Conservation (phyloP, 2,888 invertebrate genomes). For the Mythimna impura region DNA sequence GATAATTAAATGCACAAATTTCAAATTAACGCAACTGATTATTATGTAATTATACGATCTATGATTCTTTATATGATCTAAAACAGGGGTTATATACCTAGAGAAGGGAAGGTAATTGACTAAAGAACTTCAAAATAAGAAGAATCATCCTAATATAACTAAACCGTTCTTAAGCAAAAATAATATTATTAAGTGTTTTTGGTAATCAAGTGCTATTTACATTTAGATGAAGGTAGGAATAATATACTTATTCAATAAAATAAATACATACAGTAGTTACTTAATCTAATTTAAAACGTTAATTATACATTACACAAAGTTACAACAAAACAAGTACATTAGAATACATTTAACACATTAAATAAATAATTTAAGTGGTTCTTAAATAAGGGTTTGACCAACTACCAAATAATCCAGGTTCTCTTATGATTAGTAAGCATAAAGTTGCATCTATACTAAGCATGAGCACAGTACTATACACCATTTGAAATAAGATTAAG, state of each 20-base stretch:
- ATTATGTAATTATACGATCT: neutral
- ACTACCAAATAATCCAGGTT: conserved; percentile 34
- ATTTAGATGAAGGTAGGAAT: conserved; percentile 44
- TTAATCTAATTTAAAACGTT: conserved; percentile 55
- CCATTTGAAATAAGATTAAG: too few species aligned
- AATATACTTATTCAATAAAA: conserved; percentile 49
- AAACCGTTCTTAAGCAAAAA: conserved; percentile 31
- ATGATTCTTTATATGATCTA: conserved; percentile 57
- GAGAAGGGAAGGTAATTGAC: conserved; percentile 57
- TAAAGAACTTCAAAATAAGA: conserved; percentile 45
- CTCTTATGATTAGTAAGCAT: neutral
- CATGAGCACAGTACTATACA: neutral
- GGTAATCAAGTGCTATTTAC: conserved; percentile 59
- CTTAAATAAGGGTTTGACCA: conserved; percentile 32
- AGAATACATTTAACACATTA: conserved; percentile 46
- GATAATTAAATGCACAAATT: conserved; percentile 2
- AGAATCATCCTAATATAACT: conserved; percentile 20
- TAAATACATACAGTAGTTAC: conserved; percentile 50
- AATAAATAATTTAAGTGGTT: conserved; percentile 31
- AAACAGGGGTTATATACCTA: conserved; percentile 33
- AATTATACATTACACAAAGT: conserved; percentile 56
- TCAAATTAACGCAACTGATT: neutral
- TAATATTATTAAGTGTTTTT: conserved; percentile 14
- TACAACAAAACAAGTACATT: conserved; percentile 54
- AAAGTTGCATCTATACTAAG: conserved; percentile 22